Conservation (phyloP, 2,113 vertebrate genomes). For the Cebus imitator region DNA sequence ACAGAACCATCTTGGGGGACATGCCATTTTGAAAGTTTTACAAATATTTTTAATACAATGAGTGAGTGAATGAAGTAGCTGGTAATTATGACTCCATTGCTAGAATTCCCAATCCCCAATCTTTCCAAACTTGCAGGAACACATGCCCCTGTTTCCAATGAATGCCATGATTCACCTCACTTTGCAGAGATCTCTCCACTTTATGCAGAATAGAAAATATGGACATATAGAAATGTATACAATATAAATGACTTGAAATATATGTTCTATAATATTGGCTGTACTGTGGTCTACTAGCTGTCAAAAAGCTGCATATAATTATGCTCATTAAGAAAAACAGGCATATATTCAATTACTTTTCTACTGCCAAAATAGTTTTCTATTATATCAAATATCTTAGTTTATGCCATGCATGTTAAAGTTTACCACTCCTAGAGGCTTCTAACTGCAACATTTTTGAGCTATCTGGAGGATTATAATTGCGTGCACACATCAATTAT, state of each 20-base stretch:
- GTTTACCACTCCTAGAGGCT: slow-evolving; percentile 90
- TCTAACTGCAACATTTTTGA: slow-evolving; percentile 88
- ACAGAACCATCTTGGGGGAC: slow-evolving; percentile 53
- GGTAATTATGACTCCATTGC: neutral
- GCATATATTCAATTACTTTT: slow-evolving; percentile 83
- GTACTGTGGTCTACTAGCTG: slow-evolving; percentile 66
- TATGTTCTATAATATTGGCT: neutral
- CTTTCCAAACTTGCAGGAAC: neutral
- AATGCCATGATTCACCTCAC: neutral
- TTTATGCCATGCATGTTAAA: slow-evolving; percentile 90
- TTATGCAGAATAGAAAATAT: neutral
- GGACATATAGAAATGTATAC: neutral
- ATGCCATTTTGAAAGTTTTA: slow-evolving; percentile 74
- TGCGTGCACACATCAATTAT: slow-evolving; percentile 93
- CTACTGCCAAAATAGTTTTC: slow-evolving; percentile 83
- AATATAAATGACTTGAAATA: neutral
- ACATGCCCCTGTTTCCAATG: neutral
- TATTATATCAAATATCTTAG: slow-evolving; percentile 88
- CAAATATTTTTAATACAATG: slow-evolving; percentile 70
- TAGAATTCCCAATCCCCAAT: slow-evolving; percentile 10
- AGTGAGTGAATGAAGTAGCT: slow-evolving; percentile 46
- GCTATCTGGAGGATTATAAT: slow-evolving; percentile 93
- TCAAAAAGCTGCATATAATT: slow-evolving; percentile 80
- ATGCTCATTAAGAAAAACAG: slow-evolving; percentile 82
- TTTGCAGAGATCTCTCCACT: neutral